Conservation (phyloP, 2,888 invertebrate species). For the Conchocele bisecta region DNA sequence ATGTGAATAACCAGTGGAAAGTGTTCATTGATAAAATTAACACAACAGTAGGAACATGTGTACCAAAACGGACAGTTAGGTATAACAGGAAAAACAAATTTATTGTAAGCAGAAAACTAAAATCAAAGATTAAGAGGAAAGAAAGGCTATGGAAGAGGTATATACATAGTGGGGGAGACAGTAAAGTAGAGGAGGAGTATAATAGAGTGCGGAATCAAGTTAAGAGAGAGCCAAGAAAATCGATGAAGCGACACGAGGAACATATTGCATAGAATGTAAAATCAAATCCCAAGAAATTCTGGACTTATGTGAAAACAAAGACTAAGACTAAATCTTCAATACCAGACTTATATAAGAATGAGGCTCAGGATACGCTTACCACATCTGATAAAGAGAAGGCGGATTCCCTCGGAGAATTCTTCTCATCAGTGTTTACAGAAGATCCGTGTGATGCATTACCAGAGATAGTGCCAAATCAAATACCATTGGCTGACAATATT, state of each 20-base stretch:
- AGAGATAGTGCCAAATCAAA: too few relatives aligned
- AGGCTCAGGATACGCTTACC: neutral
- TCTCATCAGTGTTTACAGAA: conserved; percentile 7
- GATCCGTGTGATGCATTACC: too few relatives aligned
- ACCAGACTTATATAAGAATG: conserved; percentile 5
- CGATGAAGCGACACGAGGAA: neutral
- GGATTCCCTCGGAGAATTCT: neutral
- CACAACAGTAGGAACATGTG: neutral
- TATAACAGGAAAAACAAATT: neutral
- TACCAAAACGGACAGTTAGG: neutral
- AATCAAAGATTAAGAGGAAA: neutral
- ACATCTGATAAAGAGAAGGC: conserved; percentile 5
- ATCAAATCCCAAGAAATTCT: conserved; percentile 7
- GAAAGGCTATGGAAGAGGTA: neutral
- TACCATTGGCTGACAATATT: too few relatives aligned
- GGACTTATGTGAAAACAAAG: conserved; percentile 11
- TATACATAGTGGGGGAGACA: neutral
- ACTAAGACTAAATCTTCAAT: conserved; percentile 7
- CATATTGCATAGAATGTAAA: conserved; percentile 2
- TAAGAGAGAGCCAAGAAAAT: neutral
- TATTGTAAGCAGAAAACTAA: neutral
- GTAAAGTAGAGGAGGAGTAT: neutral
- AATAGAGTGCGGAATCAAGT: conserved; percentile 4
- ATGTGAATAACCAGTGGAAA: neutral
- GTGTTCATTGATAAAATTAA: neutral